Evolutionary conservation across 2,797 vertebrate species (phyloP), one percentile per base, ranked within the genome.

Genomic region (Sebastes minor): DNA sequence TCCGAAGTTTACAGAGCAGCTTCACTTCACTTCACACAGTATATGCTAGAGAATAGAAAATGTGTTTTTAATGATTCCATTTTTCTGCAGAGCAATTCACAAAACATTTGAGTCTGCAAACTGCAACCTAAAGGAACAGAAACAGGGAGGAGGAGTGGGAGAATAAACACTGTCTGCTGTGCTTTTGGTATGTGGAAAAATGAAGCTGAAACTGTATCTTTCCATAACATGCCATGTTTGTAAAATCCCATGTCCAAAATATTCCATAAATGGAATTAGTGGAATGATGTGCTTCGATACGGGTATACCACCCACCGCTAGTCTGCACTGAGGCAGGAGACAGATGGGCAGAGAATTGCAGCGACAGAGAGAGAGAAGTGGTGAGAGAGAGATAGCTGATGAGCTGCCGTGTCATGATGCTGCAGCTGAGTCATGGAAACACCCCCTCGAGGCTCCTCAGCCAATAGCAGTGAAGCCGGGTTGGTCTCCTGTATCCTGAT

Each of bases 371-470:
- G 68, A 71, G 28, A 67, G 33, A 53, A 64, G 46, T 33, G 52
- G 85, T 62, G 69, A 38, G 55, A 52, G 68, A 57, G 73, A 74
- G 71, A 84, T 7, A 28, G 65, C 11, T 30, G 16, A 23, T 10
- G 78, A 76, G 63, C 38, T 74, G 22, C 32, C 14, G 70, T 72
- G 72, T 60, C 66, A 72, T 53, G 28, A 78, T 88, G 83, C 92
- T 89, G 93, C 89, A 90, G 91, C 91, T 92, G 93, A 95, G 90
- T 94, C 94, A 94, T 74, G 76, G 78, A 86, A 86, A 20, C 74
- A 61, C 75, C 75, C 75, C 67, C 53, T 30, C 18, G 68, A 74
- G 80, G 63, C 63, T 63, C 20, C 14, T 78, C 81, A 81, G 80
- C 93, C 91, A 94, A 94, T 91, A 77, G 83, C 87, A 80, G 74